Conservation (phyloP, 2,888 invertebrate genomes). For the Lithophane socia region DNA sequence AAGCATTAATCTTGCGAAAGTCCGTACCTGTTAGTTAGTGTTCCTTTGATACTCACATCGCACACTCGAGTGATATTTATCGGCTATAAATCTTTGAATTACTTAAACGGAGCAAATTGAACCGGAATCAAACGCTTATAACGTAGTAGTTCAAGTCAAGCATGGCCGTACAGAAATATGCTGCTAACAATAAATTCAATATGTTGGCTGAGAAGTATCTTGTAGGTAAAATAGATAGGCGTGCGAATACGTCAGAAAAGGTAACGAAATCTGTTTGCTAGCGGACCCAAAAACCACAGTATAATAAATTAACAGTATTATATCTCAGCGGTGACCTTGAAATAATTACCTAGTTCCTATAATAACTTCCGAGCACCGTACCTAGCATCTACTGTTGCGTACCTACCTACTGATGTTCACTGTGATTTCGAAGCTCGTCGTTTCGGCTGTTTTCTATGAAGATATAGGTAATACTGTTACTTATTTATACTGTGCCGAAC, state of each 20-base stretch:
- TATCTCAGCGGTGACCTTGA: too few species aligned
- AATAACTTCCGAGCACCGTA: too few species aligned
- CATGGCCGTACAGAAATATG: neutral
- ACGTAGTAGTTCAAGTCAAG: neutral
- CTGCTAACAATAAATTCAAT: conserved; percentile 3
- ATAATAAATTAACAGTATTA: too few species aligned
- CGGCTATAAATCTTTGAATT: neutral
- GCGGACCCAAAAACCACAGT: too few species aligned
- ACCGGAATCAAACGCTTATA: neutral
- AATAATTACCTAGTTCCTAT: too few species aligned
- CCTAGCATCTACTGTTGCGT: too few species aligned
- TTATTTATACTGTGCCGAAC: too few species aligned
- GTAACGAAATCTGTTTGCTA: neutral
- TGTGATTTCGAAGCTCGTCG: too few species aligned
- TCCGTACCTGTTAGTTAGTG: neutral
- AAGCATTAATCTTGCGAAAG: neutral
- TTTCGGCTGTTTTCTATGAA: too few species aligned
- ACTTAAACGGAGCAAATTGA: neutral
- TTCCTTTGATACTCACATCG: neutral
- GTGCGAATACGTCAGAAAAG: neutral
- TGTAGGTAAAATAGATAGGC: neutral
- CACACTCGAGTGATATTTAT: neutral
- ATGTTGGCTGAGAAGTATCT: neutral
- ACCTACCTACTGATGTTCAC: too few species aligned
- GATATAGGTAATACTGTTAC: too few species aligned